Base-by-base conservation (phyloP, 2,797 vertebrate species). In the Scomberomorus guttatus region DNA sequence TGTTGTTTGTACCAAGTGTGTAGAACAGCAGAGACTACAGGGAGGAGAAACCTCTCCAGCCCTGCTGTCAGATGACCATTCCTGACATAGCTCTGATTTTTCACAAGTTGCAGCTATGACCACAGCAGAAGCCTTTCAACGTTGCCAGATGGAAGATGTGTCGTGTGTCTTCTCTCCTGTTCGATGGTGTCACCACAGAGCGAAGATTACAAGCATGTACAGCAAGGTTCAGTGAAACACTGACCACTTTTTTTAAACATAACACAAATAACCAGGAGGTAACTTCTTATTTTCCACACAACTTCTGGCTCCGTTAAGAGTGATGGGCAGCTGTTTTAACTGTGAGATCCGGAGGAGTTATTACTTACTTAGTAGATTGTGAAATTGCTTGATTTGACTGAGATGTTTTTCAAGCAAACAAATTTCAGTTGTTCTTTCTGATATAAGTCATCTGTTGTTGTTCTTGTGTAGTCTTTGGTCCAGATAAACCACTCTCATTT, bases 1-100 rank as follows among this genome's bases (percentile, higher is more conserved):
- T 96, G 94, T 94, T 95, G 95, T 95, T 96, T 96, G 93, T 92
- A 92, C 87, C 91, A 80, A 90, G 89, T 87, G 82, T 81, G 82
- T 83, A 73, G 87, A 89, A 86, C 80, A 89, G 88, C 69, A 58
- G 73, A 70, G 85, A 81, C 86, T 80, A 79, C 79, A 70, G 86
- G 84, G 79, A 89, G 89, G 71, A 88, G 88, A 77, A 90, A 80
- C 86, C 79, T 82, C 90, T 89, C 81, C 74, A 83, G 68, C 72
- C 80, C 80, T 87, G 75, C 89, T 89, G 90, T 94, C 92, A 93
- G 89, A 92, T 93, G 92, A 92, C 92, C 93, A 91, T 94, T 95
- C 90, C 82, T 92, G 84, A 87, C 91, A 94, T 93, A 89, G 84
- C 80, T 93, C 64, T 66, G 85, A 87, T 91, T 93, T 91, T 93